A percentile compares a stretch with the other conserved stretches of the same genome.
These are phyloP conservation scores for Gymnoscopelus microlampas DNA, from an alignment of 2,797 vertebrate genomes.

Conservation along the genomic window DNA sequence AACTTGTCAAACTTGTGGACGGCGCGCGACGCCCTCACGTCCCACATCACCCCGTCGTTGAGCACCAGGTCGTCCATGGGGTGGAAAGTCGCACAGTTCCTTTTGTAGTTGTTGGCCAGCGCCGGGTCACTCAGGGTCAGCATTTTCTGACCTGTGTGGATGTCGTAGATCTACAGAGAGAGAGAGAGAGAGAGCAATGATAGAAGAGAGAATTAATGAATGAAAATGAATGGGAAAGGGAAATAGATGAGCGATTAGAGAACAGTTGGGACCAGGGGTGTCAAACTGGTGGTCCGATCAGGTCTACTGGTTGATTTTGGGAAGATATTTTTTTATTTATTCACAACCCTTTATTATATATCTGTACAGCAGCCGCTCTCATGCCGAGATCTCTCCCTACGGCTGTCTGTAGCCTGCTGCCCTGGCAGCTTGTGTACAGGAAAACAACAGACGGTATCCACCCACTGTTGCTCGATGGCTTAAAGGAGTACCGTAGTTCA, in stretches of 20 bases:
- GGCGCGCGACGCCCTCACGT: slow-evolving; percentile 88
- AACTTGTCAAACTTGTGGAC: slow-evolving; percentile 95
- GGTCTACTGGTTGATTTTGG: too few species aligned
- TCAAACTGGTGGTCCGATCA: too few species aligned
- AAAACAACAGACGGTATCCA: too few species aligned
- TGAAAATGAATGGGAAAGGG: neutral
- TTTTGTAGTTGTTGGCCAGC: slow-evolving; percentile 93
- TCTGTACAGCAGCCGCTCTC: too few species aligned
- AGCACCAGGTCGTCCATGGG: slow-evolving; percentile 92
- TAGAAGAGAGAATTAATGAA: neutral
- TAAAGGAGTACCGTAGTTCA: too few species aligned
- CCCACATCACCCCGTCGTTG: slow-evolving; percentile 93
- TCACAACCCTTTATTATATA: too few species aligned
- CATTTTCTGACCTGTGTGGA: slow-evolving; percentile 91
- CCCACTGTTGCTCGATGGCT: too few species aligned
- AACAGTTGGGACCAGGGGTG: too few species aligned
- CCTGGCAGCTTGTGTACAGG: too few species aligned
- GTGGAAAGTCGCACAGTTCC: slow-evolving; percentile 92
- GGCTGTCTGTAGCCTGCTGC: too few species aligned
- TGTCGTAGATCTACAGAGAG: slow-evolving; percentile 88
- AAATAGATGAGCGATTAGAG: neutral
- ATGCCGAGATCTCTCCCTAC: too few species aligned
- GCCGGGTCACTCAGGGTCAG: slow-evolving; percentile 92
- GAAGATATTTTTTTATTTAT: too few species aligned
- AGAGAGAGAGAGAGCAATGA: neutral